Base-by-base conservation (phyloP, 92 coral and sea anemone genomes). In the Epizoanthus stellaris region DNA sequence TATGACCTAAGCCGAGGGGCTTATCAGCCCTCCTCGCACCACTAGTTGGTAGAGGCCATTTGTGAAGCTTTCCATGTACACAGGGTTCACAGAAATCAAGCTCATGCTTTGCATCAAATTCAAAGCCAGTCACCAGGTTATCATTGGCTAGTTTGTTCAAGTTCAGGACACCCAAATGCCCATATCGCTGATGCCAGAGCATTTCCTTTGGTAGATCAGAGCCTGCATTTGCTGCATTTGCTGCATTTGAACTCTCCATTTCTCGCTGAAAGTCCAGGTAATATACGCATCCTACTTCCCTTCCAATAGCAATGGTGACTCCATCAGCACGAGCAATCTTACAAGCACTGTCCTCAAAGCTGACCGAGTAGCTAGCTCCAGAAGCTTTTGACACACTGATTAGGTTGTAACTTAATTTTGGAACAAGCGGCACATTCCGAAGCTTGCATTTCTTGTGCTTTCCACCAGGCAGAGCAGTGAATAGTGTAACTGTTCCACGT, bases 71-170 rank as follows among this genome's bases (percentile, higher is more conserved):
- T 40, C 93, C 93, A 19, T 79, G 65, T 73, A 80, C 82, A 85
- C 95, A 92, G 49, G 90, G 34, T 39, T 92, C 90, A 70, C 95
- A 90, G 66, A 87, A 82, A 42, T 82, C 87, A 54, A 87, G 36
- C 49, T 87, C 82, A 4, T 86, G 76, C 81, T 71, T 58, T 16
- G 80, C 49, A 61, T 87, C 85, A 67, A 77, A 87, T 42, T 82
- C 76, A 73, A 87, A 87, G 15, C 89, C 94, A 71, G 74, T 79
- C 42, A 87, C 89, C n/a, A 84, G 49, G 17, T 80, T 52, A 1
- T 90, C 80, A 56, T 62, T 77, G 21, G 84, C 88, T 65, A 90
- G 70, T 54, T 70, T 87, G 38, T 77, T 82, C 59, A 83, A 66
- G 81, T 70, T 82, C 65, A 83, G 86, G 8, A 40, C 86, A 10